Conservation (phyloP, 2,888 invertebrate genomes). For the Ormyrus pomaceus region DNA sequence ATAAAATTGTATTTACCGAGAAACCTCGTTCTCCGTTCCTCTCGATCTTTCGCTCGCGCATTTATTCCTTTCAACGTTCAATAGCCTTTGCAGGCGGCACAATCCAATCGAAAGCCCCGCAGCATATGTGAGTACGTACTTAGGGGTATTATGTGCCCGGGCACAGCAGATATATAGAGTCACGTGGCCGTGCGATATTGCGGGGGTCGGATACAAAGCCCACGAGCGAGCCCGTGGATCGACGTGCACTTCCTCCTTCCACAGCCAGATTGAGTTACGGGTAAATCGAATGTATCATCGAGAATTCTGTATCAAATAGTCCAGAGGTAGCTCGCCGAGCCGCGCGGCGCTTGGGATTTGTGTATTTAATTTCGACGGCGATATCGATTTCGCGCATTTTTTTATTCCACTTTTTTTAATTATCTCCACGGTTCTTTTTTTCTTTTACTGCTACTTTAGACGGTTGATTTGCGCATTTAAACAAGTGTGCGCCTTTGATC, state of each 20-base stretch:
- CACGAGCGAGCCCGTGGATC: too few relatives aligned
- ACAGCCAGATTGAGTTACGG: slow-evolving; percentile 19
- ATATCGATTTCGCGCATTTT: too few relatives aligned
- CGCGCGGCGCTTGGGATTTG: not conserved
- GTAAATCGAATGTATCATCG: too few relatives aligned
- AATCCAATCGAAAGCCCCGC: not conserved
- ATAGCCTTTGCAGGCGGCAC: not conserved
- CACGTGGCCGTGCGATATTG: slow-evolving; percentile 33
- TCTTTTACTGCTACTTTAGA: not conserved
- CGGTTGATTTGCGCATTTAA: not conserved
- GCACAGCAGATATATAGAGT: slow-evolving; percentile 8
- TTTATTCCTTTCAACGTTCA: too few relatives aligned
- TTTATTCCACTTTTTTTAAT: too few relatives aligned
- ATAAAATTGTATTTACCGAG: too few relatives aligned
- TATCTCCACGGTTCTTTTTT: too few relatives aligned
- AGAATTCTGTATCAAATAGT: not conserved
- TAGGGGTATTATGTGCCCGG: slow-evolving; percentile 39
- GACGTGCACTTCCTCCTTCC: not conserved
- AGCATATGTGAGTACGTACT: slow-evolving; percentile 25
- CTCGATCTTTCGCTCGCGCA: too few relatives aligned
- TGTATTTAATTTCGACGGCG: too few relatives aligned
- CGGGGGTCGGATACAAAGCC: not conserved
- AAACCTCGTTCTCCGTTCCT: too few relatives aligned
- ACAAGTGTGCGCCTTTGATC: not conserved
- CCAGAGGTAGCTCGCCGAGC: not conserved